These are phyloP conservation scores for Oncorhynchus mykiss DNA, from an alignment of 2,113 vertebrate genomes.

Conservation along the genomic window DNA sequence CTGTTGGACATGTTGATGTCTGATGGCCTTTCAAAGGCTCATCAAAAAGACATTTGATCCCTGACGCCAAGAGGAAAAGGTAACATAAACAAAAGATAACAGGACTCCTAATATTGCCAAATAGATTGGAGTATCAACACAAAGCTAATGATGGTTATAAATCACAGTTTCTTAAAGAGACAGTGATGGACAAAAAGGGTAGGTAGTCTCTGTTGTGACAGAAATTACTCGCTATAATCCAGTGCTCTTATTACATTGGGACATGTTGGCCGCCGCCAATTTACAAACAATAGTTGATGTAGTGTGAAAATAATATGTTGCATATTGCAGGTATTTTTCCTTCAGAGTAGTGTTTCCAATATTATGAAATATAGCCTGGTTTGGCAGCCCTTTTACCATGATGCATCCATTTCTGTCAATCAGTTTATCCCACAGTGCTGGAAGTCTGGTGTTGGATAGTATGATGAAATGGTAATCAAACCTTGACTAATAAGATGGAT, in stretches of 20 bases:
- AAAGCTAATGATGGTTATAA: constrained; percentile 42
- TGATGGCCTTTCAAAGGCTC: neutral
- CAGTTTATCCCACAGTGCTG: neutral
- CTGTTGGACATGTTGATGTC: constrained; percentile 5
- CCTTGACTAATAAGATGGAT: constrained; percentile 21
- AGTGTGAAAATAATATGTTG: no score
- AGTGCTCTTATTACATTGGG: neutral
- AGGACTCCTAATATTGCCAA: constrained; percentile 14
- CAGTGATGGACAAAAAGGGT: neutral
- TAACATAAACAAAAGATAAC: constrained; percentile 34
- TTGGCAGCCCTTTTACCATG: neutral
- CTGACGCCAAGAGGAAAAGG: constrained; percentile 12
- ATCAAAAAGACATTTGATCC: neutral
- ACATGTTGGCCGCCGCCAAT: no score
- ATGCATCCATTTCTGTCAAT: neutral
- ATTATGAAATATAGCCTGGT: neutral
- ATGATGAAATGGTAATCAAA: constrained; percentile 30
- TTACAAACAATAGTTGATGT: no score
- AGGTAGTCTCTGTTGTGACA: neutral
- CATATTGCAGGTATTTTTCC: neutral
- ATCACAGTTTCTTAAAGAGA: constrained; percentile 14
- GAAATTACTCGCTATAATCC: neutral
- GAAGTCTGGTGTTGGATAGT: constrained; percentile 2
- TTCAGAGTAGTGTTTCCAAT: neutral
- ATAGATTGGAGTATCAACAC: constrained; percentile 48